A percentile compares a stretch with the other conserved stretches of the same genome.
These are phyloP conservation scores for Eupithecia subumbrata DNA, from an alignment of 2,888 invertebrate species.

Conservation along the genomic window DNA sequence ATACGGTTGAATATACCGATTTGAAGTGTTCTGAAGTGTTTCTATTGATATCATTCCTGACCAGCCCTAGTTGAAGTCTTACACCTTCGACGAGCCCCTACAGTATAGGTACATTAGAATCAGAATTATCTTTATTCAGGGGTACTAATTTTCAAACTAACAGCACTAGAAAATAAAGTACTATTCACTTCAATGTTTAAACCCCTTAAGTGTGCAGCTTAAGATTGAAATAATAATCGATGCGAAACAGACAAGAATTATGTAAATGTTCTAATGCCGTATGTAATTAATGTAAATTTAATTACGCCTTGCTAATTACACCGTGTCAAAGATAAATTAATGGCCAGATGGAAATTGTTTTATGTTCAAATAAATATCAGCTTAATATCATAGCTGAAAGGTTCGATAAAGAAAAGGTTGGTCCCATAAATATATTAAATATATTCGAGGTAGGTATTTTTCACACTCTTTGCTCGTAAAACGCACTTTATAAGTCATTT, in stretches of 20 bases:
- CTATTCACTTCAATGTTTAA: not conserved
- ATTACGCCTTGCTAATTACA: conserved; percentile 59
- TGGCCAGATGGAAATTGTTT: conserved; percentile 49
- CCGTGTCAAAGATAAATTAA: conserved; percentile 64
- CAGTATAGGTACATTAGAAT: not conserved
- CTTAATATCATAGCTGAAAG: not conserved
- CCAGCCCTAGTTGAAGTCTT: too few relatives aligned
- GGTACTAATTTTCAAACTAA: not conserved
- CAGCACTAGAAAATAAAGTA: not conserved
- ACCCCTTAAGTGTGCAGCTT: not conserved
- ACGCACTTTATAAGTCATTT: too few relatives aligned
- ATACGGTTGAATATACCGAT: too few relatives aligned
- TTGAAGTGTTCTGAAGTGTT: too few relatives aligned
- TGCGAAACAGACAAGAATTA: conserved; percentile 37
- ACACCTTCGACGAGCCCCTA: too few relatives aligned
- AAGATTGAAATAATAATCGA: conserved; percentile 40
- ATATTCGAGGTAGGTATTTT: not conserved
- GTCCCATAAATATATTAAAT: not conserved
- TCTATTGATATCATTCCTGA: too few relatives aligned
- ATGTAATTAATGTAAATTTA: conserved; percentile 66
- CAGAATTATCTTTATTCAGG: not conserved
- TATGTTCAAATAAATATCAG: conserved; percentile 35
- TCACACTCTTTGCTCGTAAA: too few relatives aligned
- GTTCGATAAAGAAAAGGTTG: not conserved
- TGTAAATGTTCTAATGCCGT: conserved; percentile 49